Percentiles rank a stretch among this genome's conserved stretches.
phyloP scores from a whole-genome alignment of 2,113 vertebrate genomes.

The Rhinoderma darwinii region DNA sequence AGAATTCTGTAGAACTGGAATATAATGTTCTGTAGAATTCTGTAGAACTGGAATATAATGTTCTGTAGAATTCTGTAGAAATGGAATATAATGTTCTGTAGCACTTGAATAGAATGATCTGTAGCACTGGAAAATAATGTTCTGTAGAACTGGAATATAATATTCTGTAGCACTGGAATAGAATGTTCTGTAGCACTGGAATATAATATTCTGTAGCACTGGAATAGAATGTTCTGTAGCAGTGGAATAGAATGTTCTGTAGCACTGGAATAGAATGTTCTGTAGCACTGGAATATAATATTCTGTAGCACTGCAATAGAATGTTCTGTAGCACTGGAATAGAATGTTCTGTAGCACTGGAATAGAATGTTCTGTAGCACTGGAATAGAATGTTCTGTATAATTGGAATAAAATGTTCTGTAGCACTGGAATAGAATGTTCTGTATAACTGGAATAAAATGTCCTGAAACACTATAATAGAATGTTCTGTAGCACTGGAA shows the following conservation, averaged over 20 bases:
- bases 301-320: too few species aligned
- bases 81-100: neutral
- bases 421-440: neutral
- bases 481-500: neutral
- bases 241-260: too few species aligned
- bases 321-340: neutral
- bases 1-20: neutral
- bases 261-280: slow-evolving; percentile 20
- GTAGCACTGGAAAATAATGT: too few species aligned
- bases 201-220: too few species aligned
- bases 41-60: neutral
- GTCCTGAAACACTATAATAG: too few species aligned
- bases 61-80: too few species aligned
- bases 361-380: neutral
- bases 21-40: slow-evolving; percentile 16
- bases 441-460: neutral
- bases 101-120: neutral
- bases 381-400: too few species aligned
- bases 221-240: slow-evolving; percentile 1
- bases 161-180: too few species aligned
- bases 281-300: neutral
- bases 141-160: neutral
- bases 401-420: slow-evolving; percentile 1
- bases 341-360: too few species aligned
- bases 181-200: neutral